Evolutionary conservation across 2,797 vertebrate genomes (phyloP).

Genomic region (Syndactyla subalaris): DNA sequence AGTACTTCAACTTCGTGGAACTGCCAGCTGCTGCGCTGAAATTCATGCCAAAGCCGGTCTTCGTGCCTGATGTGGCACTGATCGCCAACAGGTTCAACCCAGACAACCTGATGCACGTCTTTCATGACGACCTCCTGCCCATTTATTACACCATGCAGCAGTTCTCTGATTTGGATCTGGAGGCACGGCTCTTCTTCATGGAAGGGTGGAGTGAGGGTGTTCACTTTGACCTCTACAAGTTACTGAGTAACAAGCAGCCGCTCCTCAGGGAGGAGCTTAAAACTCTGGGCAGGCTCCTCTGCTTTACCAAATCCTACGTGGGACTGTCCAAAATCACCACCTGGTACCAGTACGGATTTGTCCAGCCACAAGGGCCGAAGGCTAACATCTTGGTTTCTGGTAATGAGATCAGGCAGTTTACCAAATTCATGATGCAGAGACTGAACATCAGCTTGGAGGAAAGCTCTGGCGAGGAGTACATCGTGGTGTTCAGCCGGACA

Average conservation of each 20-base stretch:
- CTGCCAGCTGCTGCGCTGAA: slow-evolving; percentile 91
- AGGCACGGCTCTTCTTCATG: slow-evolving; percentile 94
- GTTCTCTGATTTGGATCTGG: slow-evolving; percentile 88
- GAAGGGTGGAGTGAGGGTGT: slow-evolving; percentile 94
- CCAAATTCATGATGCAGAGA: slow-evolving; percentile 83
- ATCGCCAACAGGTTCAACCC: slow-evolving; percentile 97
- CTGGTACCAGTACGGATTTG: slow-evolving; percentile 98
- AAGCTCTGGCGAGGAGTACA: slow-evolving; percentile 83
- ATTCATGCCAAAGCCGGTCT: slow-evolving; percentile 95
- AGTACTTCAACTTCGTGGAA: slow-evolving; percentile 98
- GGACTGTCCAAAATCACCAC: slow-evolving; percentile 96
- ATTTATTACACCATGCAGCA: slow-evolving; percentile 97
- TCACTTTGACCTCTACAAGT: slow-evolving; percentile 92
- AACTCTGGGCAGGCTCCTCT: slow-evolving; percentile 92
- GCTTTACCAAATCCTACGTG: slow-evolving; percentile 94
- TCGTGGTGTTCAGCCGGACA: slow-evolving; percentile 92
- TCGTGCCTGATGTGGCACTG: slow-evolving; percentile 92
- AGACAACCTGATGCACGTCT: slow-evolving; percentile 97
- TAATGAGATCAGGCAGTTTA: slow-evolving; percentile 93
- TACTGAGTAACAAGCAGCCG: slow-evolving; percentile 93
- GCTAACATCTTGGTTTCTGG: slow-evolving; percentile 96
- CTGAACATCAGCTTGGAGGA: slow-evolving; percentile 84
- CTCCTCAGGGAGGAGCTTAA: slow-evolving; percentile 91
- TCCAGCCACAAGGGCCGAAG: slow-evolving; percentile 96
- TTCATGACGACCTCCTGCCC: slow-evolving; percentile 95